Evolutionary conservation across 1,140 invertebrate genomes (phyloP), one percentile per base, ranked within the genome.

Genomic region (Spodoptera frugiperda): DNA sequence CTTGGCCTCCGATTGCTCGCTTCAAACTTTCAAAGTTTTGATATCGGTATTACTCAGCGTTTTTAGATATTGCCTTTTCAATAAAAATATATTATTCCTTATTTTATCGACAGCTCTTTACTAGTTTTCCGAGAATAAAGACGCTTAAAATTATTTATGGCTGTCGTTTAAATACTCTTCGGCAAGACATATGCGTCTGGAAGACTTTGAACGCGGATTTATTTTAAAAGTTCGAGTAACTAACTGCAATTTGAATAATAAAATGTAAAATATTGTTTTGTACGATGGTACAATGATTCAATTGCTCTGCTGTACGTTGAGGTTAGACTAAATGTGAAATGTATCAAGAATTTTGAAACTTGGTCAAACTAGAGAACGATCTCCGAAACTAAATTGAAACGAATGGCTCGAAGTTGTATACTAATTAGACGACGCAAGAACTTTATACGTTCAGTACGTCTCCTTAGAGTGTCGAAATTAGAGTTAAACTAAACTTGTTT

Each of bases 401-500:
- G 86, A 87, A 92, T 88, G 86, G 83, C 83, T 81, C 81, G 57
- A 88, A 91, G 89, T 91, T 90, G 87, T 89, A 87, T 87, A 82
- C 86, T 88, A 91, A 92, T 91, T 90, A 90, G 84, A 87, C 83
- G 80, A 72, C 49, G 73, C 84, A 78, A 82, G 84, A 86, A 91
- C 80, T 92, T 90, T 86, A 78, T 86, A 79, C 79, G 82, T 87
- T 33, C 25, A 61, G 19, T 49, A 86, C 85, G 86, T 88, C 88
- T 88, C 86, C 86, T 87, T 80, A 78, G 87, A 90, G 88, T 90
- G 88, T 87, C 88, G 86, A 89, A 91, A 90, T 87, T 86, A 84
- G 81, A 89, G 83, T 87, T 86, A 84, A 89, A 91, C 86, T 85
- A 88, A 90, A 89, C 87, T 92, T 91, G 87, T 90, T 90, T 91